Conservation (phyloP, 2,797 vertebrate genomes). For the Sebastes ruberrimus region DNA sequence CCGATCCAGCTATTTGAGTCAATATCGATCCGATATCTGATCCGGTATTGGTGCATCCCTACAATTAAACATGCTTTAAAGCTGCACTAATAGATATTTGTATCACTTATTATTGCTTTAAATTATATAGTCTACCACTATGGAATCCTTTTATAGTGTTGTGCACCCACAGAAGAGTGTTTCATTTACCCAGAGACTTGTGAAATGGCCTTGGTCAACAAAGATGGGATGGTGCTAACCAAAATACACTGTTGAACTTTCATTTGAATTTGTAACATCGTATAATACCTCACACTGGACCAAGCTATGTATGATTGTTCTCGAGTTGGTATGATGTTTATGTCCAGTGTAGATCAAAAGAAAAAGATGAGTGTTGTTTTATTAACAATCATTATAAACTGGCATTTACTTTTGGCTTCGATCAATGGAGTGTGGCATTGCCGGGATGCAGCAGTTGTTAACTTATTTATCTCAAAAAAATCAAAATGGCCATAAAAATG, state of each 20-base stretch:
- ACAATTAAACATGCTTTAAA: neutral
- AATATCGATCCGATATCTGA: too few relatives aligned
- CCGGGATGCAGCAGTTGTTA: neutral
- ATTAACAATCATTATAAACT: neutral
- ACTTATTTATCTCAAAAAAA: constrained; percentile 8
- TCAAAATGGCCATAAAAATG: neutral
- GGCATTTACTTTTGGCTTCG: neutral
- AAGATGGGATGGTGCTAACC: neutral
- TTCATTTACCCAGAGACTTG: neutral
- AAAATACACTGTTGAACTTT: neutral
- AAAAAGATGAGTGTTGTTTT: constrained; percentile 9
- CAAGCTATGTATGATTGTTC: neutral
- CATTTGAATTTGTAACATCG: neutral
- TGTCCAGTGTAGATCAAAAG: neutral
- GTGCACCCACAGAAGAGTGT: too few relatives aligned
- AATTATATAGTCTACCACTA: neutral
- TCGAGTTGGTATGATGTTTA: neutral
- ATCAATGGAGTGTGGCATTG: neutral
- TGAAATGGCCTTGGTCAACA: neutral
- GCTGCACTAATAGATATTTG: neutral
- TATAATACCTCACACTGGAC: neutral
- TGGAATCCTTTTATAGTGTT: too few relatives aligned
- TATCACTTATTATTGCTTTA: neutral
- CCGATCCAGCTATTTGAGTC: too few relatives aligned
- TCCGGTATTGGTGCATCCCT: neutral